phyloP scores from a whole-genome alignment of 2,797 vertebrate genomes.

The Columba guinea region DNA sequence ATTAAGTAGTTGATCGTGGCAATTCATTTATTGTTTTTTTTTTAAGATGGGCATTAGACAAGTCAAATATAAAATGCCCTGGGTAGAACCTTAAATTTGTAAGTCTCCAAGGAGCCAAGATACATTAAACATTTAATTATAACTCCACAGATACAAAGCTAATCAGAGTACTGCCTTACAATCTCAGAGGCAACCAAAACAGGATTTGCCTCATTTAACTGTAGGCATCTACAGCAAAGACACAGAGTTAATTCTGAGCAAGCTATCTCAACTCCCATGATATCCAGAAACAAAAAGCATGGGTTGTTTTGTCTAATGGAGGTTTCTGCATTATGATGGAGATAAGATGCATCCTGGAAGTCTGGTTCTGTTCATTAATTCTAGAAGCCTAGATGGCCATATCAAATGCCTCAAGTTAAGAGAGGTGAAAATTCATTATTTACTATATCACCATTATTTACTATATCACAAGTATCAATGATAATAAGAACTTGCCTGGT shows the following conservation, averaged over 20 bases:
- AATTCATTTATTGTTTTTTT: background rate
- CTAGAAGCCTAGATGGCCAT: background rate
- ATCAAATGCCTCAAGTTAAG: background rate
- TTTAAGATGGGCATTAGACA: background rate
- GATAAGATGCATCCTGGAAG: background rate
- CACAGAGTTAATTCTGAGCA: background rate
- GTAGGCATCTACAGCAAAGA: background rate
- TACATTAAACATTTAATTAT: background rate
- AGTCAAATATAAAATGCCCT: background rate
- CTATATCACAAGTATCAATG: background rate
- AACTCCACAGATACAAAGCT: background rate
- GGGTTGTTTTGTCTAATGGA: background rate
- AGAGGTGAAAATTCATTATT: background rate
- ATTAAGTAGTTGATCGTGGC: background rate
- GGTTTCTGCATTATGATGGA: background rate
- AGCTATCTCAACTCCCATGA: background rate
- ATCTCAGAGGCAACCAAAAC: background rate
- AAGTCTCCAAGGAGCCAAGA: background rate
- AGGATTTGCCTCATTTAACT: background rate
- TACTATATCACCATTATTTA: background rate
- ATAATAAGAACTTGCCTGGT: background rate
- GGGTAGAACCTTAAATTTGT: background rate
- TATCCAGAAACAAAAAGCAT: background rate
- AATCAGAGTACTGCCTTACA: background rate
- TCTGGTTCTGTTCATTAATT: background rate